Evolutionary conservation across 1,140 invertebrate genomes (phyloP).

Genomic region (Trichonephila clavipes): DNA sequence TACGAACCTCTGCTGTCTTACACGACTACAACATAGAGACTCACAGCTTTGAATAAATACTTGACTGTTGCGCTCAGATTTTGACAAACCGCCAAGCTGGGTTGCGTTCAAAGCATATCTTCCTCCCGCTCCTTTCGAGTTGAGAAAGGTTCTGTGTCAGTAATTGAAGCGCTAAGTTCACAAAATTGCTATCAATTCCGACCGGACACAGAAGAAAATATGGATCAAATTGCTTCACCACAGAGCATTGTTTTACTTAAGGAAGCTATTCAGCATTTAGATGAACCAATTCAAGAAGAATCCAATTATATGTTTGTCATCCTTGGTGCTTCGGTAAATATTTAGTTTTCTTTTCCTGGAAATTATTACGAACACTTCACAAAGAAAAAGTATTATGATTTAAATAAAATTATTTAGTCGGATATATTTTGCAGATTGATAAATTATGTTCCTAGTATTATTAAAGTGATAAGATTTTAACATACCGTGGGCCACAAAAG

Average conservation of each 20-base stretch:
- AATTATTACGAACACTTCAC: no score
- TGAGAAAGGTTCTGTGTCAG: conserved; percentile 40
- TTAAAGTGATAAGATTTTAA: no score
- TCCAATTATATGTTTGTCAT: conserved; percentile 81
- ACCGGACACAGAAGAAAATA: not conserved
- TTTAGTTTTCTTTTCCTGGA: not conserved
- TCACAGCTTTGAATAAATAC: not conserved
- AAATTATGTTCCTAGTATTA: no score
- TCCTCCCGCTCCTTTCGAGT: conserved; percentile 65
- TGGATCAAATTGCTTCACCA: conserved; percentile 54
- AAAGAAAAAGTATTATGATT: no score
- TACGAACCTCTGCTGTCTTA: no score
- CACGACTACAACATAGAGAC: not conserved
- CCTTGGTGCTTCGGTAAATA: conserved; percentile 81
- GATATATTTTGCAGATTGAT: no score
- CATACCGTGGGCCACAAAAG: no score
- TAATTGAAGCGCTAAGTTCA: not conserved
- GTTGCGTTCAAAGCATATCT: conserved; percentile 64
- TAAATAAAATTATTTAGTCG: no score
- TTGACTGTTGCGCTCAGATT: not conserved
- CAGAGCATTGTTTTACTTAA: conserved; percentile 67
- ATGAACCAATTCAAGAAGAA: conserved; percentile 34
- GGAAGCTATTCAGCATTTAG: conserved; percentile 65
- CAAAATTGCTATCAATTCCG: conserved; percentile 7
- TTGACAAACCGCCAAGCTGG: conserved; percentile 54